Evolutionary conservation across 2,797 vertebrate genomes (phyloP), one percentile per base, ranked within the genome.

Genomic region (Coranthus polyacanthus): DNA sequence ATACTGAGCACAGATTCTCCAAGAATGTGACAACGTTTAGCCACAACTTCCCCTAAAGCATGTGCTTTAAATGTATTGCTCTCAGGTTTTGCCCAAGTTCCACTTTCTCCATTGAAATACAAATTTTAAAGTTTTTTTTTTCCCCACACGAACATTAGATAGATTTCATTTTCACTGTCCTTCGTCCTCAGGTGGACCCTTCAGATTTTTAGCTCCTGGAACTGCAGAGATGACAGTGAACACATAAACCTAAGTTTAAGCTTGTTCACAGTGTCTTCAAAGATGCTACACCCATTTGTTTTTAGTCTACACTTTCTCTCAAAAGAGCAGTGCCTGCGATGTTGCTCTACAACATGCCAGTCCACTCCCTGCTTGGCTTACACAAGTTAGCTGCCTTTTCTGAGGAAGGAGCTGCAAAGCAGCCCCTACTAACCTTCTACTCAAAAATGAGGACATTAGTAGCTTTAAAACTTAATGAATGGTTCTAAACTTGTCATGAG

Each of bases 271-370:
- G 12, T 39, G 53, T 26, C 29, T 44, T 41, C 8, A 32, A 4
- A 47, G 37, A 26, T 24, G 20, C 38, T 37, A 8, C 38, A 34
- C 32, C 39, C 1, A 3, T n/a, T 49, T 26, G 32, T 39, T 34
- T 47, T 20, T 17, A 20, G 15, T 5, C 12, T 13, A 3, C 4
- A 47, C 16, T 9, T 46, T 7, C n/a, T 0, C 3, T 24, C 6
- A 4, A n/a, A n/a, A n/a, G n/a, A 8, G 13, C 4, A 5, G 3
- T 22, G 49, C 29, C 18, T 2, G 32, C 0, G 1, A 72, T 75
- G 58, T 43, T 22, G 76, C 52, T 51, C 41, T 9, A 50, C 59
- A 64, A 44, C 70, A 75, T 79, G 56, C 73, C 53, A 4, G 12
- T 39, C 54, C 63, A 43, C 74, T 55, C 53, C 65, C 34, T 18